Evolutionary conservation across 2,888 invertebrate genomes (phyloP).

Genomic region (Nomada goodeniana): DNA sequence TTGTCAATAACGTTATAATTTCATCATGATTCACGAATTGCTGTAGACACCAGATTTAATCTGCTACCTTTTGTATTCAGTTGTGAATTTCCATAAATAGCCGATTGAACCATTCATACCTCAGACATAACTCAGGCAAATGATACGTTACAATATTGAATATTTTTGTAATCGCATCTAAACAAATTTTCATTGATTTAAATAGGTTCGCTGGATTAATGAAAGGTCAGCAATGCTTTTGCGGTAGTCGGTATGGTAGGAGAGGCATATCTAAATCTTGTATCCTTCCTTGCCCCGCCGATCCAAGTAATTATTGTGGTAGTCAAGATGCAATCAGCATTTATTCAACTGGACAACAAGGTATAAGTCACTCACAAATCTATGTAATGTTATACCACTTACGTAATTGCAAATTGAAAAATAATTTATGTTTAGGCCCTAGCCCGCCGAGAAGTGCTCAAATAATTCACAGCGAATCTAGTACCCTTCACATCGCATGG

Average conservation of each 20-base stretch:
- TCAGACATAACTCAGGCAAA: no score
- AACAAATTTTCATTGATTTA: background rate
- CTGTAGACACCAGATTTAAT: no score
- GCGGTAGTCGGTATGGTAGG: constrained; percentile 83
- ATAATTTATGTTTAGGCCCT: constrained; percentile 85
- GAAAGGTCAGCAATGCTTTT: constrained; percentile 84
- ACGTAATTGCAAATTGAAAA: background rate
- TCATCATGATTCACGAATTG: no score
- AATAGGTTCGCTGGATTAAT: constrained; percentile 85
- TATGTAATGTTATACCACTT: background rate
- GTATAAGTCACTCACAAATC: constrained; percentile 65
- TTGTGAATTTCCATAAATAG: no score
- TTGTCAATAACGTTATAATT: no score
- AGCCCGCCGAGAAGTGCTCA: constrained; percentile 89
- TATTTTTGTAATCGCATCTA: background rate
- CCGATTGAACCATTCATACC: no score
- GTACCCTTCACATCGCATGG: constrained; percentile 83
- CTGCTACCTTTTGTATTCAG: no score
- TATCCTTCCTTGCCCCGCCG: constrained; percentile 87
- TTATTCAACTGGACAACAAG: constrained; percentile 87
- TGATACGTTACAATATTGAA: background rate
- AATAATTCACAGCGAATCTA: constrained; percentile 86
- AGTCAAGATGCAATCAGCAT: constrained; percentile 88
- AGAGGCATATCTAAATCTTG: constrained; percentile 83
- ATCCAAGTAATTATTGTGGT: constrained; percentile 88